A percentile compares a stretch with the other conserved stretches of the same genome.
Conservation (phyloP, 2,797 vertebrate species). For the Erpetoichthys calabaricus region DNA sequence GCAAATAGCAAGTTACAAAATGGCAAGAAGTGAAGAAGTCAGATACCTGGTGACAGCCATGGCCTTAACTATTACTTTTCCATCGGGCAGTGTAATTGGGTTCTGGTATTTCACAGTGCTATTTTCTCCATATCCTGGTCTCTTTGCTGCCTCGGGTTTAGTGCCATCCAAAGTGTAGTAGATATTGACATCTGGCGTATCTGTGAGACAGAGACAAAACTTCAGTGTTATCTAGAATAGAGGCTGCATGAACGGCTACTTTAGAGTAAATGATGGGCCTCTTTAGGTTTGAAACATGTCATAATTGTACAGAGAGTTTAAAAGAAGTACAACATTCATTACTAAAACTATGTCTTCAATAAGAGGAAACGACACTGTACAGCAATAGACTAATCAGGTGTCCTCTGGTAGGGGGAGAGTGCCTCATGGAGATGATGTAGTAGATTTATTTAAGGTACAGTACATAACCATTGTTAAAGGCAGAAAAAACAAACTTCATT, state of each 20-base stretch:
- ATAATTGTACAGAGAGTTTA: background rate
- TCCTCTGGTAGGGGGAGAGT: no score
- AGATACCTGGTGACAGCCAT: constrained; percentile 63
- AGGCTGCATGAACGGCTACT: background rate
- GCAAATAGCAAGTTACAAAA: background rate
- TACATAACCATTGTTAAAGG: no score
- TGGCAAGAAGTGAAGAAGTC: background rate
- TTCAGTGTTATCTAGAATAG: constrained; percentile 9
- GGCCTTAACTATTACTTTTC: constrained; percentile 68
- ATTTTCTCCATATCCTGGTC: constrained; percentile 32
- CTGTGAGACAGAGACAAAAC: constrained; percentile 39
- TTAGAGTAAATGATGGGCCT: no score
- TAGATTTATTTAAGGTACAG: no score
- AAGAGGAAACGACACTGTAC: no score
- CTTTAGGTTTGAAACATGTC: background rate
- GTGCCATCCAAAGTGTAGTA: constrained; percentile 81
- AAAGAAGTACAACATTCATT: background rate
- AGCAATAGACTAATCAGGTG: no score
- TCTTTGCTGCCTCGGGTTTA: constrained; percentile 50
- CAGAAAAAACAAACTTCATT: no score
- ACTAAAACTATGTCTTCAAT: no score
- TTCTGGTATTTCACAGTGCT: constrained; percentile 59
- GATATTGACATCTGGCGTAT: constrained; percentile 57
- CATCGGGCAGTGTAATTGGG: constrained; percentile 62
- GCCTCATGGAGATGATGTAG: no score